Evolutionary conservation across 2,888 invertebrate species (phyloP).

Genomic region (Philaethria dido): DNA sequence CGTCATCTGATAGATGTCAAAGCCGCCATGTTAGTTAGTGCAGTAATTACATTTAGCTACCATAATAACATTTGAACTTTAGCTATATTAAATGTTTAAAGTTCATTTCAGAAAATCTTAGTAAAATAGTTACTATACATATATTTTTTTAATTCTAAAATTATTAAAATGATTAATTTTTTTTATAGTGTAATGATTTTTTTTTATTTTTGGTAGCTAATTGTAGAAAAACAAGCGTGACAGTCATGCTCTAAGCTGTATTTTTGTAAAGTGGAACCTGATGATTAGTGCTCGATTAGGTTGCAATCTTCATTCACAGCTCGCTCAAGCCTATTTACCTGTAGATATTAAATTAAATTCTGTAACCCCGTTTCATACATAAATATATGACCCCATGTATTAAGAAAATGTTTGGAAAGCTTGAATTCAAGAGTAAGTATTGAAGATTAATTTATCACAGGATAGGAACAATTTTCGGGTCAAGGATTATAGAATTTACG

Average conservation of each 20-base stretch:
- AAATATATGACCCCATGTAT: too few species aligned
- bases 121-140: too few species aligned
- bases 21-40: slow-evolving; percentile 14
- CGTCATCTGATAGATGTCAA: neutral
- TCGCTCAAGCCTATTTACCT: slow-evolving; percentile 26
- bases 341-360: slow-evolving; percentile 19
- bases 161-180: too few species aligned
- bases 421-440: neutral
- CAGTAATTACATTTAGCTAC: slow-evolving; percentile 19
- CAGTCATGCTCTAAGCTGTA: slow-evolving; percentile 22
- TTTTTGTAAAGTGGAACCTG: slow-evolving; percentile 11
- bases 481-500: too few species aligned
- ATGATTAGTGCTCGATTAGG: slow-evolving; percentile 23
- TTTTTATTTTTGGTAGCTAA: slow-evolving; percentile 6
- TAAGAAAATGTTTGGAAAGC: neutral
- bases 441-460: too few species aligned
- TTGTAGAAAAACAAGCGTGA: slow-evolving; percentile 10
- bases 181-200: neutral
- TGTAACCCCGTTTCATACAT: neutral
- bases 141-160: too few species aligned
- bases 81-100: neutral
- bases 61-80: neutral
- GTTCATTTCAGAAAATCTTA: too few species aligned
- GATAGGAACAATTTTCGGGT: too few species aligned
- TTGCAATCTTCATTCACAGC: slow-evolving; percentile 26